These are phyloP conservation scores for Styela plicata DNA, from an alignment of 23 tunicate species.

Conservation along the genomic window DNA sequence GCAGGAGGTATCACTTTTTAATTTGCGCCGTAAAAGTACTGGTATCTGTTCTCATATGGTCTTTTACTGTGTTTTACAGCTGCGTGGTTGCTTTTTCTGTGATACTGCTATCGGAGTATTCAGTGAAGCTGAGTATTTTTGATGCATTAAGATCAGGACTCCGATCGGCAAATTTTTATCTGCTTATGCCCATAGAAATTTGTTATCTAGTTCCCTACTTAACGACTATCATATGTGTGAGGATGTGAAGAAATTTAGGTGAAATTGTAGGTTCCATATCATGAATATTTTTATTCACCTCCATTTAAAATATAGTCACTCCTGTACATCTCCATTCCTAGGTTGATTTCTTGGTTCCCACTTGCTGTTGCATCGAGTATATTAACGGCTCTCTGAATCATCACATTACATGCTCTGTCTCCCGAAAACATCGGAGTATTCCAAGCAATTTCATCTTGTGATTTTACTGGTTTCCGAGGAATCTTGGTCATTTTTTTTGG, in stretches of 20 bases:
- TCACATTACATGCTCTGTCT: background rate
- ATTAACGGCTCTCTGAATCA: background rate
- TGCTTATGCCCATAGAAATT: too few relatives aligned
- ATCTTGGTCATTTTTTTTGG: background rate
- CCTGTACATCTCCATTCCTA: constrained; percentile 24
- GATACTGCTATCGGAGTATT: too few relatives aligned
- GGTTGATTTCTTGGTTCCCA: constrained; percentile 15
- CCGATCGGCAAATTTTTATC: too few relatives aligned
- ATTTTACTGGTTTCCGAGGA: background rate
- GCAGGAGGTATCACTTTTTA: too few relatives aligned
- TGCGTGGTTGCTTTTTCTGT: too few relatives aligned
- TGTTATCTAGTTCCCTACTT: too few relatives aligned
- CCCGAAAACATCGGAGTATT: background rate
- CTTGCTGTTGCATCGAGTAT: constrained; percentile 18
- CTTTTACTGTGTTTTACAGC: too few relatives aligned
- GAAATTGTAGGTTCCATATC: background rate
- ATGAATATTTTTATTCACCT: constrained; percentile 3
- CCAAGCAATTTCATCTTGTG: constrained; percentile 6
- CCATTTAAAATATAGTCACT: constrained; percentile 24
- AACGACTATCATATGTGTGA: too few relatives aligned
- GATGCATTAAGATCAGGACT: too few relatives aligned
- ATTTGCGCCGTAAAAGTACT: too few relatives aligned
- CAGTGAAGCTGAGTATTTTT: too few relatives aligned
- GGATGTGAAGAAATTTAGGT: background rate
- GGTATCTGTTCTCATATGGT: too few relatives aligned